Evolutionary conservation across 2,888 invertebrate species (phyloP), one percentile per base, ranked within the genome.

Genomic region (Dasysyrphus tricinctus): DNA sequence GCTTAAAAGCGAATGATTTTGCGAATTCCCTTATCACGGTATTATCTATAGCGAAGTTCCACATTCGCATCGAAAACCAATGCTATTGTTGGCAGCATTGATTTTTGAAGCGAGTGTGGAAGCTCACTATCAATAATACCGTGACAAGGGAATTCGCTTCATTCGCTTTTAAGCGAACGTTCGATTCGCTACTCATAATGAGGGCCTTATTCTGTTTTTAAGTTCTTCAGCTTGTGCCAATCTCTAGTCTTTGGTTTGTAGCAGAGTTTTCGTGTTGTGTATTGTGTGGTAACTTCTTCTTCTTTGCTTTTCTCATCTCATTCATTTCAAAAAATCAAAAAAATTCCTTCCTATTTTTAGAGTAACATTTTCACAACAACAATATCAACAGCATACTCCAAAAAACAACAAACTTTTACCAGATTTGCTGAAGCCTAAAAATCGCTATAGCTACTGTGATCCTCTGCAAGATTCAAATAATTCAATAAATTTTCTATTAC

Each of bases 391-490:
- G 81, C 88, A 88, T 54, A 80, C 80, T 8, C 72, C 78, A 83
- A 69, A 59, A 81, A 89, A 39, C 42, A 90, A 49, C 34, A 90
- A 90, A 83, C 88, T 88, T 16, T 63, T 88, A n/a, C 88, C 88
- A 16, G 90, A 90, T 67, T 79, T 89, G 69, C 69, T 89, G 59
- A 89, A 89, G 76, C 83, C 89, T 14, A 90, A 89, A 83, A 91
- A 90, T 88, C 91, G 91, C 39, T 90, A 90, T 73, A 91, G 91
- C 74, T 91, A 90, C 78, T 91, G 91, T 83, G 90, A 89, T 69
- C 83, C 89, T 67, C 32, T 80, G 34, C 76, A 88, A 77, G 81
- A 80, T 54, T 61, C 88, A 65, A 86, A 79, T 49, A 70, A 86
- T 37, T 81, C 88, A 14, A 83, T 88, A 24, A 90, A 89, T 79